These are phyloP conservation scores for Narcine bancroftii DNA, from an alignment of 2,113 vertebrate species.

Conservation along the genomic window DNA sequence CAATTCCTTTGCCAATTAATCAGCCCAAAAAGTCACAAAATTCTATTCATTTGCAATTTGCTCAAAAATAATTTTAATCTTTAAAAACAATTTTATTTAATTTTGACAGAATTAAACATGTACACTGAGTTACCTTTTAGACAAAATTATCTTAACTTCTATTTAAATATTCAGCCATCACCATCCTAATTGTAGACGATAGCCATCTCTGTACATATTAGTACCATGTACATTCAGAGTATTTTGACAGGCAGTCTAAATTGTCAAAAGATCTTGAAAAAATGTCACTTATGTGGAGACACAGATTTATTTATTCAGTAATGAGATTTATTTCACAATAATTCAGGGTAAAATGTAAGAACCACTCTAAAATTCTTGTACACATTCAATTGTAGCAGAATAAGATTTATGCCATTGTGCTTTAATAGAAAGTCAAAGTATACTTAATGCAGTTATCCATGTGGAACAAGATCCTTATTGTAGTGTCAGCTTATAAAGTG, in stretches of 20 bases:
- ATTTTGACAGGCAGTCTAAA: neutral
- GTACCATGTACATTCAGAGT: neutral
- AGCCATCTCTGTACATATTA: neutral
- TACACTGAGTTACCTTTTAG: neutral
- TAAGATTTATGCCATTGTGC: slow-evolving; percentile 12
- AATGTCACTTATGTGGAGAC: neutral
- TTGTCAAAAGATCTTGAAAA: neutral
- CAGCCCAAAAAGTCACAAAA: no score
- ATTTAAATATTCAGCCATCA: neutral
- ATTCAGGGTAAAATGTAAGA: neutral
- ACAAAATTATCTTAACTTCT: neutral
- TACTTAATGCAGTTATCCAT: neutral
- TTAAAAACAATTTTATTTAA: neutral
- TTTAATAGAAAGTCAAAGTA: slow-evolving; percentile 7
- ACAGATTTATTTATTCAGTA: slow-evolving; percentile 11
- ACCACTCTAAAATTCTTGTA: neutral
- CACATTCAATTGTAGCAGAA: neutral
- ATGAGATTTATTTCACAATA: neutral
- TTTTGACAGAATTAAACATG: neutral
- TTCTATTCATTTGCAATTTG: neutral
- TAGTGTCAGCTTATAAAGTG: neutral
- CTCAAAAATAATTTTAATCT: neutral
- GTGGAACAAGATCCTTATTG: neutral
- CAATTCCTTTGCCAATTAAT: neutral
- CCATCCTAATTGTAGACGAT: neutral